Conservation (phyloP, 2,113 vertebrate genomes). For the Antigone vipio region DNA sequence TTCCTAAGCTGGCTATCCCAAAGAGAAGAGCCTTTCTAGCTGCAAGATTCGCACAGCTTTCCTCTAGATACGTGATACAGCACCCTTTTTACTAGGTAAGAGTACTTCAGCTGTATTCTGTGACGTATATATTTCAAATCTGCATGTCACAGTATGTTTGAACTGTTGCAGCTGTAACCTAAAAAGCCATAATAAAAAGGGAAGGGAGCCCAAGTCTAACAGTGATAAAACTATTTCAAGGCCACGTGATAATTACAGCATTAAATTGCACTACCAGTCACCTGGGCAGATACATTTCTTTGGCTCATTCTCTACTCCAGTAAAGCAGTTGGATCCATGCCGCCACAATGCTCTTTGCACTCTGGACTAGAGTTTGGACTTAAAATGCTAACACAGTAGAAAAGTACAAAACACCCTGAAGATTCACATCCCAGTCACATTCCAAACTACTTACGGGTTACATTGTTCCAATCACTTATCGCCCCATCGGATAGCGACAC, state of each 20-base stretch:
- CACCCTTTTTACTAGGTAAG: background rate
- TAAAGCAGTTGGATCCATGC: background rate
- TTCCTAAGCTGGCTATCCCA: background rate
- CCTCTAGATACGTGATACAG: background rate
- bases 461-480: background rate
- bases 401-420: background rate
- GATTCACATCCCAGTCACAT: background rate
- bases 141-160: background rate
- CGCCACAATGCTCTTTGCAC: background rate
- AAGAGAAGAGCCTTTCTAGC: background rate
- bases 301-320: background rate
- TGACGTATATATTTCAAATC: background rate
- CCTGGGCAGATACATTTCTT: background rate
- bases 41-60: background rate
- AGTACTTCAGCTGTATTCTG: background rate
- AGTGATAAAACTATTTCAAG: background rate
- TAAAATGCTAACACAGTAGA: background rate
- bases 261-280: background rate
- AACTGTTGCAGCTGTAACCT: background rate
- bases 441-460: background rate
- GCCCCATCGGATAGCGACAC: too few relatives aligned
- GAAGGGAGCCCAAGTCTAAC: background rate
- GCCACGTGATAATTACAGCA: background rate
- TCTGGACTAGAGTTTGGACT: background rate
- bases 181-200: background rate